phyloP scores from a whole-genome alignment of 2,113 vertebrate species.

The Gavialis gangeticus region DNA sequence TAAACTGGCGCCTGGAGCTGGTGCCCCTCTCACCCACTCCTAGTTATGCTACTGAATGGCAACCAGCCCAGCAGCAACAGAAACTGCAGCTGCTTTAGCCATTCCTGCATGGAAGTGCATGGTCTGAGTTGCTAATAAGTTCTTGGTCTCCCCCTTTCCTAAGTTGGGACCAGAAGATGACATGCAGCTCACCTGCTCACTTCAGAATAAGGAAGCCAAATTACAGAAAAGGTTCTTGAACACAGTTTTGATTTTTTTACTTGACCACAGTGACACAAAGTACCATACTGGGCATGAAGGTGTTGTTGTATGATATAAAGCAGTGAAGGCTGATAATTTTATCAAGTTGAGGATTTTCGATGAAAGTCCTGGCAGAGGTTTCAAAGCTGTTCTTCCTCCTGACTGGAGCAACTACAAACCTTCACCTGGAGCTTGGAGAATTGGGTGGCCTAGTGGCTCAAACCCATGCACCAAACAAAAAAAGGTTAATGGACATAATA shows the following conservation, averaged over 20 bases:
- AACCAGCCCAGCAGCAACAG: background rate
- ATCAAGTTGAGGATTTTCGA: background rate
- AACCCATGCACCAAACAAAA: background rate
- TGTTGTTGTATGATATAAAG: background rate
- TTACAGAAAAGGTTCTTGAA: background rate
- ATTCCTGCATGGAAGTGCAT: background rate
- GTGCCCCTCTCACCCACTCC: too few species aligned
- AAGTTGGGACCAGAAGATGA: background rate
- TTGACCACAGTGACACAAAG: background rate
- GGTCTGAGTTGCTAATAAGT: background rate
- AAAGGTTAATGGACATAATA: background rate
- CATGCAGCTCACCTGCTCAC: background rate
- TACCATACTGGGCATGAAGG: background rate
- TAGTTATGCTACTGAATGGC: too few species aligned
- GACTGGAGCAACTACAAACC: background rate
- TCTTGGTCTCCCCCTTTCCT: background rate
- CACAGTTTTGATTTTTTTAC: background rate
- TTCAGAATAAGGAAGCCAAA: background rate
- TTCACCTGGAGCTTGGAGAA: background rate
- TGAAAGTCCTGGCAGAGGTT: background rate
- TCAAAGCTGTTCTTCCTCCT: background rate
- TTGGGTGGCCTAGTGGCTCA: background rate
- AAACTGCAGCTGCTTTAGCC: background rate
- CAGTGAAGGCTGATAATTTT: background rate
- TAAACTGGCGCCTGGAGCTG: too few species aligned